A percentile compares a stretch with the other conserved stretches of the same genome.
Conservation (phyloP, 35 echinoderm and acorn worm species). For the Ophioderma brevispina region DNA sequence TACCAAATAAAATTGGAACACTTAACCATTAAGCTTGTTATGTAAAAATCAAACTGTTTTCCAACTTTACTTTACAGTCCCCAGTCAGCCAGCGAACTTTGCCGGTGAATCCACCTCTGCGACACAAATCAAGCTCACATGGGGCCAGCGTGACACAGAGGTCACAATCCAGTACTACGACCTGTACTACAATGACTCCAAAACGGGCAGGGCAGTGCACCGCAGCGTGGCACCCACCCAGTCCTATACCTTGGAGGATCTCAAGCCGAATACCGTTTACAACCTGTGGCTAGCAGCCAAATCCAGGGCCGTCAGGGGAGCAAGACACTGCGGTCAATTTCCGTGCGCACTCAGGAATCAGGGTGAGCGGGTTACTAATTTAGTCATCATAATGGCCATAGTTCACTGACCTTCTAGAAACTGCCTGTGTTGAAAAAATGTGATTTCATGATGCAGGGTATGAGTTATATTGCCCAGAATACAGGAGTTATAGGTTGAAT, state of each 20-base stretch:
- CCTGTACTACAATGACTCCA: conserved; percentile 90
- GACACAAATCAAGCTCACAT: conserved; percentile 70
- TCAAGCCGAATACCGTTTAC: conserved; percentile 89
- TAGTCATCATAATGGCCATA: too few relatives aligned
- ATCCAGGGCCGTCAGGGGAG: conserved; percentile 66
- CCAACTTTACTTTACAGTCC: conserved; percentile 79
- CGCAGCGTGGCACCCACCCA: conserved; percentile 44
- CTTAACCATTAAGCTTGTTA: too few relatives aligned
- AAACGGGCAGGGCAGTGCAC: conserved; percentile 36
- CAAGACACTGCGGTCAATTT: conserved; percentile 78
- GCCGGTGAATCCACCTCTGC: conserved; percentile 67
- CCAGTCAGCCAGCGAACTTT: conserved; percentile 87
- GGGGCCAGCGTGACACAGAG: conserved; percentile 72
- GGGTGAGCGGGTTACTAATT: conserved; percentile 9
- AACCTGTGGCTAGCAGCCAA: conserved; percentile 84
- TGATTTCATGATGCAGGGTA: too few relatives aligned
- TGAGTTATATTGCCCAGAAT: too few relatives aligned
- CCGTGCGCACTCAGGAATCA: conserved; percentile 81
- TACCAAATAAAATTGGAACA: too few relatives aligned
- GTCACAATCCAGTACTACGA: conserved; percentile 65
- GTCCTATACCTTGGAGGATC: conserved; percentile 52
- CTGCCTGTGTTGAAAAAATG: too few relatives aligned
- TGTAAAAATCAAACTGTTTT: too few relatives aligned
- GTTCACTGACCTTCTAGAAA: too few relatives aligned
- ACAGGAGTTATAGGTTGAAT: too few relatives aligned